Evolutionary conservation across 2,113 vertebrate genomes (phyloP).

Genomic region (Macquaria australasica): DNA sequence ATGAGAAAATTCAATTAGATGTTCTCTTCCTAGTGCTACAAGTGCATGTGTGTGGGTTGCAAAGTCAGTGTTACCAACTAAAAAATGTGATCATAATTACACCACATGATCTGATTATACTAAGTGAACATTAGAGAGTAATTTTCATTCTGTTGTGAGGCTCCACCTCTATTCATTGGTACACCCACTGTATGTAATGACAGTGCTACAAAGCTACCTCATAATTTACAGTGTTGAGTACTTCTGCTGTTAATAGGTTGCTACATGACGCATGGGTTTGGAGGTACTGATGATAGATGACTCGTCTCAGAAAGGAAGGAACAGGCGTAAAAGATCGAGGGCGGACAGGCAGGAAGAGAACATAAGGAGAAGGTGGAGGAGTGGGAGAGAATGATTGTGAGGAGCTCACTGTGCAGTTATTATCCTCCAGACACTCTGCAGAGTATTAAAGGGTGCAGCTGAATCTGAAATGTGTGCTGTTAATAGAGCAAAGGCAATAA

Average conservation of each 20-base stretch:
- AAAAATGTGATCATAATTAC: background rate
- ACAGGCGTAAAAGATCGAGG: conserved; percentile 13
- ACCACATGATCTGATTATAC: background rate
- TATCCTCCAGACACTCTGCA: conserved; percentile 40
- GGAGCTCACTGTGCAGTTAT: conserved; percentile 41
- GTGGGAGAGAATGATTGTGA: conserved; percentile 39
- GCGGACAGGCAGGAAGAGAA: conserved; percentile 20
- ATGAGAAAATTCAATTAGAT: conserved; percentile 18
- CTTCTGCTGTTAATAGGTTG: conserved; percentile 24
- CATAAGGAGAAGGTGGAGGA: conserved; percentile 4
- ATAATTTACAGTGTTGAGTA: conserved; percentile 28
- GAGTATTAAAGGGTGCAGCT: conserved; percentile 51
- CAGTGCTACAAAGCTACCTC: background rate
- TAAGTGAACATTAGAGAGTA: background rate
- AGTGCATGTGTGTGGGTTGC: background rate
- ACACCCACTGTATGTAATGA: conserved; percentile 3
- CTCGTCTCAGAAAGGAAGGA: conserved; percentile 30
- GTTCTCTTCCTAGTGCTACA: conserved; percentile 9
- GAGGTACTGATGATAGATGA: conserved; percentile 10
- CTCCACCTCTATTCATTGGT: background rate
- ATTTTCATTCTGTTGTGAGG: background rate
- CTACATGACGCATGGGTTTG: conserved; percentile 14
- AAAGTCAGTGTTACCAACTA: background rate
- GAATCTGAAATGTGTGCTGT: conserved; percentile 50
- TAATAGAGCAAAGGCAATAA: conserved; percentile 56